Evolutionary conservation across 2,113 vertebrate genomes (phyloP).

Genomic region (Ifrita kowaldi): DNA sequence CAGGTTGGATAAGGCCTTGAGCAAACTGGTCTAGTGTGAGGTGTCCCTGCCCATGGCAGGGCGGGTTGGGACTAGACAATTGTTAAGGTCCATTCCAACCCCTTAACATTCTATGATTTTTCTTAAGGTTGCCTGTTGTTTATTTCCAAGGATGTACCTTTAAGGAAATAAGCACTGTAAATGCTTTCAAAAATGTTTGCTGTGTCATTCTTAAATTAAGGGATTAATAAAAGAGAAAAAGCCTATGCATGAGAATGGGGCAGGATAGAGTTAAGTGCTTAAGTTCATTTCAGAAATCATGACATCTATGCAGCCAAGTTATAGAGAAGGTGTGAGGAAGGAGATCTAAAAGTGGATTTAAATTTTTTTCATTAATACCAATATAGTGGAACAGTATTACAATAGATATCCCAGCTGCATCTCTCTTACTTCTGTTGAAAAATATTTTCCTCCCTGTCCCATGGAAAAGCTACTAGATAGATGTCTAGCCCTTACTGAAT

Average conservation of each 20-base stretch:
- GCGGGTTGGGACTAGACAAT: rapidly evolving
- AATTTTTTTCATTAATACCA: neutral
- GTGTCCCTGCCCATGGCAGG: neutral
- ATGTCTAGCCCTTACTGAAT: neutral
- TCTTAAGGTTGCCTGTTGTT: neutral
- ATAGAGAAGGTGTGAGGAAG: neutral
- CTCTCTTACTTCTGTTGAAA: neutral
- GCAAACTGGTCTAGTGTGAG: neutral
- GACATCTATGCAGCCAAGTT: neutral
- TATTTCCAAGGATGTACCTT: neutral
- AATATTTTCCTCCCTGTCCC: neutral
- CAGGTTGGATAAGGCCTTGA: neutral
- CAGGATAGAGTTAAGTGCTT: neutral
- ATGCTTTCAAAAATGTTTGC: neutral
- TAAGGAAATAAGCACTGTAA: neutral
- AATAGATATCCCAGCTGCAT: neutral
- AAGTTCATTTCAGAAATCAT: neutral
- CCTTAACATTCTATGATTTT: neutral
- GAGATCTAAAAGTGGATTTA: neutral
- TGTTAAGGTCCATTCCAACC: neutral
- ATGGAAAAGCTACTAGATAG: neutral
- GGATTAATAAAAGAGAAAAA: neutral
- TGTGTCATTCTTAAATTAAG: neutral
- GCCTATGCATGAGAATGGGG: neutral
- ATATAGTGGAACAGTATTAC: neutral